Conservation (phyloP, 2,797 vertebrate genomes). For the Hydrolagus colliei region DNA sequence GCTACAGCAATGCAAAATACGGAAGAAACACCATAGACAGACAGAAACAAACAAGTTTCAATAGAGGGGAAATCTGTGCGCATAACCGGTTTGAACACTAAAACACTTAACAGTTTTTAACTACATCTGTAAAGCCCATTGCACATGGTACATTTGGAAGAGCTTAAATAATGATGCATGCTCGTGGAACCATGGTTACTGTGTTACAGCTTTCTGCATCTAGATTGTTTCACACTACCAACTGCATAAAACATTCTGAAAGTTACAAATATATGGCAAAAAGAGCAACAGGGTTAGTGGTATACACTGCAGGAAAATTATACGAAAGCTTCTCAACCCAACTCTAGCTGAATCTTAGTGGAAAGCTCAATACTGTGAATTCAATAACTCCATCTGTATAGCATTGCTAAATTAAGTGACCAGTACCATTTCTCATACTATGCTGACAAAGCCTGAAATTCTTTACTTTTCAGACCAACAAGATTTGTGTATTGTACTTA, state of each 20-base stretch:
- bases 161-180: slow-evolving; percentile 13
- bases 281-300: slow-evolving; percentile 2
- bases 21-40: slow-evolving; percentile 3
- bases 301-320: neutral
- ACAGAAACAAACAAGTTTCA: slow-evolving; percentile 26
- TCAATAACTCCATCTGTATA: neutral
- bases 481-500: neutral
- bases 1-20: slow-evolving; percentile 23
- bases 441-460: neutral
- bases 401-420: neutral
- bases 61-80: slow-evolving; percentile 22
- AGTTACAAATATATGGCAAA: neutral
- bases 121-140: slow-evolving; percentile 22
- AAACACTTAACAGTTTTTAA: slow-evolving; percentile 24
- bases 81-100: slow-evolving; percentile 21
- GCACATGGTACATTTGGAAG: slow-evolving; percentile 24
- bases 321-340: neutral
- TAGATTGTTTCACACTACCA: slow-evolving; percentile 28
- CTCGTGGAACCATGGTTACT: slow-evolving; percentile 11
- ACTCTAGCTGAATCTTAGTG: neutral
- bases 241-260: slow-evolving; percentile 23
- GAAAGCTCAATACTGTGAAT: neutral
- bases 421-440: neutral
- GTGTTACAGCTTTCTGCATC: neutral
- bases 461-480: neutral